Percentiles rank a stretch among this genome's conserved stretches.
phyloP scores from a whole-genome alignment of 2,888 invertebrate genomes.

The Standfussiana lucernea region DNA sequence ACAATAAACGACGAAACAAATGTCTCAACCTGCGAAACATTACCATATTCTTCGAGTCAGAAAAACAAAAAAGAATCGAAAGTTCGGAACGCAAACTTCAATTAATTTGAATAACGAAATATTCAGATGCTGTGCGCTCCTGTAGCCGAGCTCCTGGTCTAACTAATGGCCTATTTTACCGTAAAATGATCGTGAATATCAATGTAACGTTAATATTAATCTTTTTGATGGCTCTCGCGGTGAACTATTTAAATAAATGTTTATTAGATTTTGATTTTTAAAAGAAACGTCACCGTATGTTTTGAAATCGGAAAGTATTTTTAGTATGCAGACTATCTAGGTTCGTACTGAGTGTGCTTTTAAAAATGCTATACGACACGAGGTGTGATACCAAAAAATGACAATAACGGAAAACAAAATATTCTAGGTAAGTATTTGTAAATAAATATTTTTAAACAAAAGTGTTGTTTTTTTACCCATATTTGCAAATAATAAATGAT shows the following conservation, averaged over 20 bases:
- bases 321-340: background rate
- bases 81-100: slow-evolving; percentile 37
- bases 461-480: no score
- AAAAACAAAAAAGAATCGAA: slow-evolving; percentile 19
- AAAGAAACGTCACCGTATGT: background rate
- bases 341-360: background rate
- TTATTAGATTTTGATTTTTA: slow-evolving; percentile 45
- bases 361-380: background rate
- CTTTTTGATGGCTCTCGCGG: slow-evolving; percentile 30
- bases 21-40: background rate
- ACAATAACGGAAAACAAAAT: background rate
- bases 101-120: slow-evolving; percentile 61
- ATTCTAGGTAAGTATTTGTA: no score
- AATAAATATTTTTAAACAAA: no score
- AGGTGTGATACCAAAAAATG: background rate
- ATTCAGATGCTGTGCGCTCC: slow-evolving; percentile 49
- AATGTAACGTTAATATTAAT: slow-evolving; percentile 64
- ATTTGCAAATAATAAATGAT: no score
- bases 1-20: background rate
- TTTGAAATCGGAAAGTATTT: background rate
- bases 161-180: slow-evolving; percentile 59
- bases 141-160: slow-evolving; percentile 56
- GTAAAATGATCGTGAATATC: slow-evolving; percentile 62
- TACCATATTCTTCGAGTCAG: slow-evolving; percentile 7
- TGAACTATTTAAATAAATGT: slow-evolving; percentile 59